Conservation (phyloP, 2,888 invertebrate species). For the Apamea epomidion region DNA sequence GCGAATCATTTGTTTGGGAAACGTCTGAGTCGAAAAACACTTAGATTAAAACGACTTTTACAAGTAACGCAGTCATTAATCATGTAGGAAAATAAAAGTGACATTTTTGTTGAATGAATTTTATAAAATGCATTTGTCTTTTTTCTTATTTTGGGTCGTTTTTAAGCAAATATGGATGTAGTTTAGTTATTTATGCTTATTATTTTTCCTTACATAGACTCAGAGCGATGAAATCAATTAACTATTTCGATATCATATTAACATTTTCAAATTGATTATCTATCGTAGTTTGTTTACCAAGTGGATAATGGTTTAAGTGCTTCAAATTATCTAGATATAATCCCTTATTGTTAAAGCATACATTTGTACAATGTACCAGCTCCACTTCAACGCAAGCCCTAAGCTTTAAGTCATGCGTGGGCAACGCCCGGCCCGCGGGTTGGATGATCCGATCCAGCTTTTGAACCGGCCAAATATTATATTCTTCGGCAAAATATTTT, state of each 20-base stretch:
- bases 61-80: conserved; percentile 15
- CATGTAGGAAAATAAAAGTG: conserved; percentile 8
- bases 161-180: background rate
- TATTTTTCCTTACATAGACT: background rate
- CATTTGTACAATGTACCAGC: background rate
- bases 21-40: conserved; percentile 25
- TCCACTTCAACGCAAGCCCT: background rate
- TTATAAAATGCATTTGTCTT: background rate
- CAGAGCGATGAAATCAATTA: no score
- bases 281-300: background rate
- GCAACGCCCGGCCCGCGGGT: no score
- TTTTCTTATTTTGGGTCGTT: background rate
- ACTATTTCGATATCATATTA: background rate
- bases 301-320: background rate
- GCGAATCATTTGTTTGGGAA: conserved; percentile 23
- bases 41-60: background rate
- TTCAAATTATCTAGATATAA: background rate
- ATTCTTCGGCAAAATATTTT: no score
- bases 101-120: conserved; percentile 16
- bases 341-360: background rate
- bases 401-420: background rate
- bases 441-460: no score
- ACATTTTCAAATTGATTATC: background rate
- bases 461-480: no score
- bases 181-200: background rate